These are phyloP conservation scores for Ammospiza maritima DNA, from an alignment of 2,797 vertebrate species.

Conservation along the genomic window DNA sequence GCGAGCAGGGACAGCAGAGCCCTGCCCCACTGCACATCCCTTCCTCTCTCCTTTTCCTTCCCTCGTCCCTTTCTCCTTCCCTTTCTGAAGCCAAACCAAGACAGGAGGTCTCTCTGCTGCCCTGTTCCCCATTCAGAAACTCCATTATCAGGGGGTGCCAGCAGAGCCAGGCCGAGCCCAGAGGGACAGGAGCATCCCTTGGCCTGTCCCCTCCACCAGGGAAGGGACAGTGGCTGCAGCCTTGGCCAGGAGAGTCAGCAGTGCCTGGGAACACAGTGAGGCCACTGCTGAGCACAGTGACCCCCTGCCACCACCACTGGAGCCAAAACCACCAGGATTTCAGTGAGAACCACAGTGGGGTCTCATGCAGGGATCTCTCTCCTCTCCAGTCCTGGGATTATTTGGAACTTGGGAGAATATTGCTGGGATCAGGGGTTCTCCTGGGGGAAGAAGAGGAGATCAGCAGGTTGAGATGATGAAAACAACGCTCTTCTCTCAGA, in stretches of 20 bases:
- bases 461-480: background rate
- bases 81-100: background rate
- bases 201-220: background rate
- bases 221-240: background rate
- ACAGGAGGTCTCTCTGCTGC: background rate
- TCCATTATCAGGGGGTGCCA: background rate
- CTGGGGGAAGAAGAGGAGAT: accelerated
- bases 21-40: background rate
- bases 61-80: background rate
- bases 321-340: accelerated
- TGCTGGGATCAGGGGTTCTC: background rate
- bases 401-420: background rate
- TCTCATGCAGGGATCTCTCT: background rate
- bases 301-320: accelerated
- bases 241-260: background rate
- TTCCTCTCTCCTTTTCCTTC: background rate
- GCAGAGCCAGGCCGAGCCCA: background rate
- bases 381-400: background rate
- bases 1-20: background rate
- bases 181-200: background rate
- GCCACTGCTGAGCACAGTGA: background rate
- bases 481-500: background rate
- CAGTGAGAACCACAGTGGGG: accelerated
- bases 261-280: background rate
- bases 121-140: accelerated